A percentile compares a stretch with the other conserved stretches of the same genome.
Conservation (phyloP, 2,888 invertebrate genomes). For the Tridacna gigas region DNA sequence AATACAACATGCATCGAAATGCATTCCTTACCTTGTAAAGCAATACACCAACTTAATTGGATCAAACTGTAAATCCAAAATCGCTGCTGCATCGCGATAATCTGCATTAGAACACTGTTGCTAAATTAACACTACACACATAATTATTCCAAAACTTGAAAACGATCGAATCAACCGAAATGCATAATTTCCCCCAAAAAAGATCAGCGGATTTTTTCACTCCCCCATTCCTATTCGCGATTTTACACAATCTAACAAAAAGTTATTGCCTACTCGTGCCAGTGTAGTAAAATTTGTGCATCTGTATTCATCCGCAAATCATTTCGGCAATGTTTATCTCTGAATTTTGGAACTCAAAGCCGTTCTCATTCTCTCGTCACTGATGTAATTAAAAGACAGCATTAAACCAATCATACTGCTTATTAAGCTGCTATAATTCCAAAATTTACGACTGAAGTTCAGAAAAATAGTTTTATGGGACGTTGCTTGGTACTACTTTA, state of each 20-base stretch:
- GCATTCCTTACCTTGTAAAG: conserved; percentile 20
- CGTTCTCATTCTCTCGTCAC: too few species aligned
- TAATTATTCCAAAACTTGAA: conserved; percentile 10
- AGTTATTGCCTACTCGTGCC: conserved; percentile 33
- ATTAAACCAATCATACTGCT: too few species aligned
- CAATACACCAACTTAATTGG: conserved; percentile 2
- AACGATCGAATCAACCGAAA: background rate
- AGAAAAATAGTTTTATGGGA: background rate
- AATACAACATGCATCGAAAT: background rate
- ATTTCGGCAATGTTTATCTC: conserved; percentile 27
- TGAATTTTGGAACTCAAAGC: background rate
- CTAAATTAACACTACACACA: conserved; percentile 12
- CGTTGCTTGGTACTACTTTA: conserved; percentile 6
- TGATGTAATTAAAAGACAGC: too few species aligned
- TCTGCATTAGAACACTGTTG: background rate
- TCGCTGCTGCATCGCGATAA: conserved; percentile 19
- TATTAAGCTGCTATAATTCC: too few species aligned
- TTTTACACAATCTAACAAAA: conserved; percentile 21
- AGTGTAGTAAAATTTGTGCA: conserved; percentile 40
- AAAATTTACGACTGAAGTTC: too few species aligned
- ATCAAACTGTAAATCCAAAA: conserved; percentile 17
- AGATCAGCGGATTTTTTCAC: conserved; percentile 13
- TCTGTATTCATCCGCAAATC: conserved; percentile 28
- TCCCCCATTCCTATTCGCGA: conserved; percentile 10
- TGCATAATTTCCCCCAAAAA: conserved; percentile 19